phyloP scores from a whole-genome alignment of 2,888 invertebrate species.

The Helleia helle region DNA sequence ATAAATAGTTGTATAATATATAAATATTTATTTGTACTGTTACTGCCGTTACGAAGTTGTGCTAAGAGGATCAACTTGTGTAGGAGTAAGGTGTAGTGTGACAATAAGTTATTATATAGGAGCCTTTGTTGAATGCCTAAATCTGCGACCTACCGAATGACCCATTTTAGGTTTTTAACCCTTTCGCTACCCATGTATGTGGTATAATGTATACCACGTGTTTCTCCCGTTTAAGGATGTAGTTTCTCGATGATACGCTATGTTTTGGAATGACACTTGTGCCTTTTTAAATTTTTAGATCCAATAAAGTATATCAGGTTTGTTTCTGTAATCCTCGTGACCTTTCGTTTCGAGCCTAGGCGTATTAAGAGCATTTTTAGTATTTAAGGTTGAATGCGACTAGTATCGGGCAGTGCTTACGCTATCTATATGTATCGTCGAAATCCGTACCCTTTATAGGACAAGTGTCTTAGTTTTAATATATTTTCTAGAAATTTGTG shows the following conservation, averaged over 20 bases:
- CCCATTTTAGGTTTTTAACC: neutral
- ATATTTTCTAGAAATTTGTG: too few species aligned
- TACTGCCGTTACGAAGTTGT: constrained; percentile 25
- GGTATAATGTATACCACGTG: too few species aligned
- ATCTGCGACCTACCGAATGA: neutral
- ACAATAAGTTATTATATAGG: constrained; percentile 30
- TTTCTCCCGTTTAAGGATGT: too few species aligned
- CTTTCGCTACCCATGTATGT: too few species aligned
- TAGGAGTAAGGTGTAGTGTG: constrained; percentile 36
- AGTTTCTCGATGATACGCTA: too few species aligned
- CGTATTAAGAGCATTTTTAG: constrained; percentile 1
- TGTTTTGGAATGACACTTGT: constrained; percentile 8
- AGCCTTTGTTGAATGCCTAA: neutral
- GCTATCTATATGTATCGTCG: too few species aligned
- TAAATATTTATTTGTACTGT: constrained; percentile 24
- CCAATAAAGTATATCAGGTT: too few species aligned
- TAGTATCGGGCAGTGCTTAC: neutral
- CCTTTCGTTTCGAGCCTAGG: neutral
- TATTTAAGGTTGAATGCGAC: neutral
- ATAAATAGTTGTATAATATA: constrained; percentile 16
- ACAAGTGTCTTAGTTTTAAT: neutral
- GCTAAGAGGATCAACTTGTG: constrained; percentile 17
- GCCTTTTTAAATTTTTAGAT: constrained; percentile 7
- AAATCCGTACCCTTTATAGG: too few species aligned
- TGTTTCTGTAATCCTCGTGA: too few species aligned